Evolutionary conservation across 1,140 invertebrate species (phyloP).

Genomic region (Lasaia peninsularis): DNA sequence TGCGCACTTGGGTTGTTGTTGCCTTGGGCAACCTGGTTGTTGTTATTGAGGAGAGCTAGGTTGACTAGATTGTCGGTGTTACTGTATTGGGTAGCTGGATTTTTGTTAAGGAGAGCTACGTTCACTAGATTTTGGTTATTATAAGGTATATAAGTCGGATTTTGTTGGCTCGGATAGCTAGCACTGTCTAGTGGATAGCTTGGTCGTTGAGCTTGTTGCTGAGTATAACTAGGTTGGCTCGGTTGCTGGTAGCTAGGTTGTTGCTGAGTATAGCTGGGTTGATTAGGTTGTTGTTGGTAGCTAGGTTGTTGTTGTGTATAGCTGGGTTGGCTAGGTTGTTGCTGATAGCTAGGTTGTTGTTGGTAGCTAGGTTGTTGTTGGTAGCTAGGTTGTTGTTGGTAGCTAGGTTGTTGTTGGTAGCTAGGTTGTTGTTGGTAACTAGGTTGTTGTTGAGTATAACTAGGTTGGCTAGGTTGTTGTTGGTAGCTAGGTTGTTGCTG

Average conservation of each 20-base stretch:
- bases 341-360: background rate
- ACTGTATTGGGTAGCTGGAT: background rate
- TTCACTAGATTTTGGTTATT: background rate
- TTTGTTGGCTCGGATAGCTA: background rate
- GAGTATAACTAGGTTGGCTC: background rate
- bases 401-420: background rate
- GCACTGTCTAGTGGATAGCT: background rate
- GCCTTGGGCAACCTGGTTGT: background rate
- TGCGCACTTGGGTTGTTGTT: too few species aligned
- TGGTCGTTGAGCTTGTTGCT: background rate
- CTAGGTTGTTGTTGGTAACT: background rate
- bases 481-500: background rate
- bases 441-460: background rate
- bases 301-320: conserved; percentile 6
- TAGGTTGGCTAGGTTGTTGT: background rate
- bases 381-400: conserved; percentile 2
- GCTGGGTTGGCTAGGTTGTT: background rate
- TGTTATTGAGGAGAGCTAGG: background rate
- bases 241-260: conserved; percentile 1
- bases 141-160: background rate
- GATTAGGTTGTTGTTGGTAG: background rate
- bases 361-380: background rate
- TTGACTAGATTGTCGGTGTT: background rate
- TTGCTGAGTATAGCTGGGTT: background rate
- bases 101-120: background rate